Evolutionary conservation across 2,888 invertebrate species (phyloP).

Genomic region (Electrophaes corylata): DNA sequence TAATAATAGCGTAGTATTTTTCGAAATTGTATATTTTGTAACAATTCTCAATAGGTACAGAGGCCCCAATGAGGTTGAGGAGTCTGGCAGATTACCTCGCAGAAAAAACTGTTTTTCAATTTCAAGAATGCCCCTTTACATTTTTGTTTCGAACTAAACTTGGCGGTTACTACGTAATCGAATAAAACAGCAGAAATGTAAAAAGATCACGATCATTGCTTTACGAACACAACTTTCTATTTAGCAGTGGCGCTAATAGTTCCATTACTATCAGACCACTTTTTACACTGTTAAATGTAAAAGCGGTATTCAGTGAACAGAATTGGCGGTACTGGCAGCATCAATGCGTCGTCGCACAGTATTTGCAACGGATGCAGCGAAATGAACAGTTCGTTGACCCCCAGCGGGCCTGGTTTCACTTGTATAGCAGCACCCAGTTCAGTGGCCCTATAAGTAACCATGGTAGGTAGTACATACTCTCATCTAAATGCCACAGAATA

Average conservation of each 20-base stretch:
- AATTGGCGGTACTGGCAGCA: constrained; percentile 67
- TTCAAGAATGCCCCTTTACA: background rate
- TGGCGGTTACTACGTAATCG: background rate
- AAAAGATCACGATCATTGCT: constrained; percentile 37
- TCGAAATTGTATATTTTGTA: too few species aligned
- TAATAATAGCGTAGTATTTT: too few species aligned
- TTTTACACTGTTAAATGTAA: constrained; percentile 69
- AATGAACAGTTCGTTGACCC: constrained; percentile 82
- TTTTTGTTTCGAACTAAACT: background rate
- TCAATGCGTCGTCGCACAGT: constrained; percentile 74
- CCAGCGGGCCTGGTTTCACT: constrained; percentile 80
- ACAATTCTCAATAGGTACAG: too few species aligned
- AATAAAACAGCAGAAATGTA: constrained; percentile 12
- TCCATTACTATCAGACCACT: constrained; percentile 66
- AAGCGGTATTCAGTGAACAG: constrained; percentile 69
- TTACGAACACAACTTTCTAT: constrained; percentile 60
- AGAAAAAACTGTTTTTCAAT: background rate
- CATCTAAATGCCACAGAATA: constrained; percentile 44
- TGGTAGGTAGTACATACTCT: constrained; percentile 45
- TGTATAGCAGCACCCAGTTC: constrained; percentile 76
- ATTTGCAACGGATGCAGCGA: constrained; percentile 84
- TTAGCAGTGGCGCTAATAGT: constrained; percentile 54
- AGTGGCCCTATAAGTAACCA: constrained; percentile 73
- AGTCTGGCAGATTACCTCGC: too few species aligned
- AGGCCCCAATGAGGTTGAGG: too few species aligned